These are phyloP conservation scores for Pedicia rivosa DNA, from an alignment of 2,888 invertebrate genomes.

Conservation along the genomic window DNA sequence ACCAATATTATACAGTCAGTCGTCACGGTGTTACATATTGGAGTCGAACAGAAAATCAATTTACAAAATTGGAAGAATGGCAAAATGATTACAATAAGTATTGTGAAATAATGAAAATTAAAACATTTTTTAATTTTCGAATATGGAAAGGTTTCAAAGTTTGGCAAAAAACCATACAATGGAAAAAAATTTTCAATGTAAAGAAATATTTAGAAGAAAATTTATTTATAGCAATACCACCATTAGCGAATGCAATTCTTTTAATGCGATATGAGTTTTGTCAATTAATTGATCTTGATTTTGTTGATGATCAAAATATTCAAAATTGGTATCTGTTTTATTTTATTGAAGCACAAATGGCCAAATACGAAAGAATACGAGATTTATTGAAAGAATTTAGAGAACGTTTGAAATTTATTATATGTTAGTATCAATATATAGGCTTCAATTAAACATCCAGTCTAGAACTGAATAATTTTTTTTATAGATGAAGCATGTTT, in stretches of 20 bases:
- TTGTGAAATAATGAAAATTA: slow-evolving; percentile 56
- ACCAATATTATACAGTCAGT: slow-evolving; percentile 68
- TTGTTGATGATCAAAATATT: slow-evolving; percentile 38
- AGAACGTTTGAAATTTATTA: slow-evolving; percentile 36
- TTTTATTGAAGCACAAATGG: slow-evolving; percentile 49
- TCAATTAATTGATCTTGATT: slow-evolving; percentile 42
- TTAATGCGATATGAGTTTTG: slow-evolving; percentile 52
- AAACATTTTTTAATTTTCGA: slow-evolving; percentile 48
- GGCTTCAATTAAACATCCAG: slow-evolving; percentile 29
- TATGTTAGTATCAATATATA: slow-evolving; percentile 33
- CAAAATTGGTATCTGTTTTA: slow-evolving; percentile 44
- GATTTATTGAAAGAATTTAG: slow-evolving; percentile 33
- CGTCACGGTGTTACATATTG: slow-evolving; percentile 67
- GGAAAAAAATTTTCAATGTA: slow-evolving; percentile 46
- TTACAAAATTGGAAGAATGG: slow-evolving; percentile 64
- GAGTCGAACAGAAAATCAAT: slow-evolving; percentile 53
- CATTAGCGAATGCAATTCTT: slow-evolving; percentile 53
- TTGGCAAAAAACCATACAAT: slow-evolving; percentile 59
- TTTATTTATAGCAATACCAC: slow-evolving; percentile 56
- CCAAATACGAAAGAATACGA: slow-evolving; percentile 22
- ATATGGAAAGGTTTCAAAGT: slow-evolving; percentile 68
- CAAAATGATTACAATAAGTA: slow-evolving; percentile 70
- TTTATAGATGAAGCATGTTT: slow-evolving; percentile 46
- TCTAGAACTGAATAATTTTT: slow-evolving; percentile 10
- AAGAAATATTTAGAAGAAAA: slow-evolving; percentile 44